phyloP scores from a whole-genome alignment of 2,113 vertebrate species.

The Plotosus lineatus region DNA sequence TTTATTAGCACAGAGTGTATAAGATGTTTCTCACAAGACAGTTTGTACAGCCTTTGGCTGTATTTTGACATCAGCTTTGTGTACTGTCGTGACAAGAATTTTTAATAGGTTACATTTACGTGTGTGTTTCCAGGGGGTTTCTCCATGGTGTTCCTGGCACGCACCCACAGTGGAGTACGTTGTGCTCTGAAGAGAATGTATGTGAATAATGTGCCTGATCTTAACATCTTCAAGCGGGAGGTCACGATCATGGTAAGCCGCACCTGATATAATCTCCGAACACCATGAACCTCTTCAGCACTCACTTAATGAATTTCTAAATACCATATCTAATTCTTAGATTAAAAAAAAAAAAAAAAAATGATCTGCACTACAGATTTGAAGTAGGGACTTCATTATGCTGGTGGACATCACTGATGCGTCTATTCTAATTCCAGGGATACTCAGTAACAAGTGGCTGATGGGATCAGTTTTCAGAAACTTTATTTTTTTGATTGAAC shows the following conservation, averaged over 20 bases:
- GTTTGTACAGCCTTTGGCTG: neutral
- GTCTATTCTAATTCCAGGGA: neutral
- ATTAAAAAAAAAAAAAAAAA: neutral
- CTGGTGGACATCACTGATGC: neutral
- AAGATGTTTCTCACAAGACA: neutral
- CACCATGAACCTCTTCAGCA: neutral
- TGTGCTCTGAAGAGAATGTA: slow-evolving; percentile 96
- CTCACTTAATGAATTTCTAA: neutral
- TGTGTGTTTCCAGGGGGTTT: slow-evolving; percentile 81
- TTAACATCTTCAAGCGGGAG: slow-evolving; percentile 94
- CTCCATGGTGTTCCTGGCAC: slow-evolving; percentile 94
- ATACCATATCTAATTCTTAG: neutral
- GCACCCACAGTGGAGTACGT: slow-evolving; percentile 82
- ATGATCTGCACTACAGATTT: neutral
- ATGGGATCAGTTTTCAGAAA: neutral
- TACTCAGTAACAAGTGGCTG: neutral
- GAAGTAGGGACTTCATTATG: neutral
- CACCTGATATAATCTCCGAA: too few species aligned
- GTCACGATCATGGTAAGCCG: slow-evolving; percentile 94
- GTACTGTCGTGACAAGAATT: neutral
- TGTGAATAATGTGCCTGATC: slow-evolving; percentile 88
- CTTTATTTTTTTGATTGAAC: too few species aligned
- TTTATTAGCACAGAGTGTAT: neutral
- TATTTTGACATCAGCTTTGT: neutral
- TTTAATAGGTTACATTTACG: neutral